Evolutionary conservation across 2,113 vertebrate genomes (phyloP).

Genomic region (Chloebia gouldiae): DNA sequence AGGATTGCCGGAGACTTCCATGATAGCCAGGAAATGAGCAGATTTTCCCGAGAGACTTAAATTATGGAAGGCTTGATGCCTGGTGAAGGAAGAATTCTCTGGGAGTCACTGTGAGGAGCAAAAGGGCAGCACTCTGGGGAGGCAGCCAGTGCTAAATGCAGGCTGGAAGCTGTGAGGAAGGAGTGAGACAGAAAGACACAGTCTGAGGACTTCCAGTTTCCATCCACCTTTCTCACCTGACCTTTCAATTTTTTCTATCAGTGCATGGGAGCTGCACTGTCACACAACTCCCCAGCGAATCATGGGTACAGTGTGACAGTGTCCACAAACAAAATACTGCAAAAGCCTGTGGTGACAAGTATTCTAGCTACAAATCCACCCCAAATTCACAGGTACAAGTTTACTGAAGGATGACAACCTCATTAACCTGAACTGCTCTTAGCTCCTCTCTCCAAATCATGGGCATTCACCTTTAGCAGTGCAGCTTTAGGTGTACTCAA

Average conservation of each 20-base stretch:
- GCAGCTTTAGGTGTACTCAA: not conserved
- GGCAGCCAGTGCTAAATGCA: not conserved
- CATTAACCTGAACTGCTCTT: not conserved
- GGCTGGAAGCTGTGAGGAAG: not conserved
- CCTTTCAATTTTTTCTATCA: not conserved
- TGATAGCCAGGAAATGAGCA: not conserved
- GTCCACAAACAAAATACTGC: not conserved
- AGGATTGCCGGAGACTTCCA: not conserved
- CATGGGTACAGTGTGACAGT: rapidly evolving
- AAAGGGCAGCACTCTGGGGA: not conserved
- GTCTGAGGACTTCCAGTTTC: not conserved
- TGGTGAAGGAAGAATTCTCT: not conserved
- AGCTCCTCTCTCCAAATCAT: not conserved
- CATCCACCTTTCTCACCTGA: not conserved
- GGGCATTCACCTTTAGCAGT: not conserved
- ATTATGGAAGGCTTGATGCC: not conserved
- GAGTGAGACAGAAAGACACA: not conserved
- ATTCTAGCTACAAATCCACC: not conserved
- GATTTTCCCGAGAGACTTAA: not conserved
- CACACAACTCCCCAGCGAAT: not conserved
- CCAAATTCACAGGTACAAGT: not conserved
- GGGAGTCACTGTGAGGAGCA: not conserved
- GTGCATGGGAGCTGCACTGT: rapidly evolving
- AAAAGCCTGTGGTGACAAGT: not conserved
- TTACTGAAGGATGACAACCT: not conserved